Evolutionary conservation across 2,888 invertebrate species (phyloP).

Genomic region (Pecten maximus): DNA sequence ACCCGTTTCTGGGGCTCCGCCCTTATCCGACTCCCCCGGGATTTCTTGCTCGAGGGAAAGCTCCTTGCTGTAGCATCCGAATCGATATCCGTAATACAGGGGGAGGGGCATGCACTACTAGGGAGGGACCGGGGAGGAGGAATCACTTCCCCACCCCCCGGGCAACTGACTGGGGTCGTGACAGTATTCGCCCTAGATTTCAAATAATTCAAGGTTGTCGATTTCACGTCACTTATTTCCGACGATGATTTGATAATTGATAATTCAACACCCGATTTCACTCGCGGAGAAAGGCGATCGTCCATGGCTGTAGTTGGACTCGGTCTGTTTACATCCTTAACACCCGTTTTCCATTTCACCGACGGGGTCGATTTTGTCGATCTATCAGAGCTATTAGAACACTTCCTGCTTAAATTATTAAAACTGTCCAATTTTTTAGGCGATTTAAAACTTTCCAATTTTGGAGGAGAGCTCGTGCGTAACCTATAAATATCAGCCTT

Average conservation of each 20-base stretch:
- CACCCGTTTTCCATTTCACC: not conserved
- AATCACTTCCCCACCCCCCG: not conserved
- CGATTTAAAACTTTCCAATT: not conserved
- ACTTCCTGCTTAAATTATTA: constrained; percentile 38
- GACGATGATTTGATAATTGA: constrained; percentile 58
- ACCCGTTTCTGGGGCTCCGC: not conserved
- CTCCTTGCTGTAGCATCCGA: constrained; percentile 49
- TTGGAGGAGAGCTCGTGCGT: constrained; percentile 14
- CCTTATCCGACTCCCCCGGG: constrained; percentile 13
- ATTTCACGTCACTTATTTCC: constrained; percentile 45
- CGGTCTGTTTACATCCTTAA: not conserved
- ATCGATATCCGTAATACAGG: constrained; percentile 45
- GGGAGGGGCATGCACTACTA: constrained; percentile 29
- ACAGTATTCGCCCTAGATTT: constrained; percentile 21
- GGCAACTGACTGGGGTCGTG: constrained; percentile 22
- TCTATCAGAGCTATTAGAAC: constrained; percentile 31
- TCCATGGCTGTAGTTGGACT: constrained; percentile 27
- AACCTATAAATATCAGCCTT: not conserved
- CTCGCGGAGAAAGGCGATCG: constrained; percentile 67
- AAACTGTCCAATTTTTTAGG: constrained; percentile 14
- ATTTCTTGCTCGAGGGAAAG: not conserved
- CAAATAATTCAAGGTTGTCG: constrained; percentile 41
- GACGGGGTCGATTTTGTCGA: not conserved
- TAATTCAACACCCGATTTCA: constrained; percentile 69
- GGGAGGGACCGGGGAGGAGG: constrained; percentile 1